phyloP scores from a whole-genome alignment of 1,140 invertebrate genomes.

The Mactra quadrangularis region DNA sequence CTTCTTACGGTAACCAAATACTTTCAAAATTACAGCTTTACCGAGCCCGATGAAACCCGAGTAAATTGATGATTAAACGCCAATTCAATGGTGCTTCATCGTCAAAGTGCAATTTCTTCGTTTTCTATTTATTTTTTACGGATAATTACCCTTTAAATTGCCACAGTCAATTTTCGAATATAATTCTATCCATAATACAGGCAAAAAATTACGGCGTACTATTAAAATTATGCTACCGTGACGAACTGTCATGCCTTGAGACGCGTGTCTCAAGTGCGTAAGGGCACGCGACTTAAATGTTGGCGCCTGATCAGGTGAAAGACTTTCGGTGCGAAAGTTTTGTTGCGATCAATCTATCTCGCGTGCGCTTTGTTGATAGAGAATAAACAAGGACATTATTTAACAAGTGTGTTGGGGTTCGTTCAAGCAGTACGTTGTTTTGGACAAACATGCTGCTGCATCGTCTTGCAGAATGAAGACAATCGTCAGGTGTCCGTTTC shows the following conservation, averaged over 20 bases:
- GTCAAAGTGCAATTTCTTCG: slow-evolving; percentile 53
- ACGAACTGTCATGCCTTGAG: slow-evolving; percentile 23
- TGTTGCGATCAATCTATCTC: no score
- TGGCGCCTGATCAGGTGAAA: slow-evolving; percentile 25
- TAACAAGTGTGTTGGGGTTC: no score
- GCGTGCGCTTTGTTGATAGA: no score
- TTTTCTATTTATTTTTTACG: slow-evolving; percentile 62
- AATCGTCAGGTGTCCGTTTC: no score
- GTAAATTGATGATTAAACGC: slow-evolving; percentile 38
- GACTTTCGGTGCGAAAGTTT: no score
- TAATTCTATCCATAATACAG: slow-evolving; percentile 38
- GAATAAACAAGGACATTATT: no score
- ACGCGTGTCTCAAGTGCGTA: slow-evolving; percentile 37
- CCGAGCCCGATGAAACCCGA: slow-evolving; percentile 23
- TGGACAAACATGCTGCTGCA: no score
- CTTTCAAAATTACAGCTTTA: slow-evolving; percentile 54
- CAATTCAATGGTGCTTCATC: slow-evolving; percentile 36
- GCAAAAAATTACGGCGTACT: slow-evolving; percentile 21
- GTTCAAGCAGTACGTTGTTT: no score
- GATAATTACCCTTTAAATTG: slow-evolving; percentile 62
- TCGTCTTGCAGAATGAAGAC: no score
- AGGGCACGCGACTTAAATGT: slow-evolving; percentile 47
- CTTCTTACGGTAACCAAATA: slow-evolving; percentile 53
- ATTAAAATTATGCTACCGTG: slow-evolving; percentile 59
- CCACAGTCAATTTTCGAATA: slow-evolving; percentile 57